Base-by-base conservation (phyloP, 2,113 vertebrate genomes). In the Mystacornis crossleyi region DNA sequence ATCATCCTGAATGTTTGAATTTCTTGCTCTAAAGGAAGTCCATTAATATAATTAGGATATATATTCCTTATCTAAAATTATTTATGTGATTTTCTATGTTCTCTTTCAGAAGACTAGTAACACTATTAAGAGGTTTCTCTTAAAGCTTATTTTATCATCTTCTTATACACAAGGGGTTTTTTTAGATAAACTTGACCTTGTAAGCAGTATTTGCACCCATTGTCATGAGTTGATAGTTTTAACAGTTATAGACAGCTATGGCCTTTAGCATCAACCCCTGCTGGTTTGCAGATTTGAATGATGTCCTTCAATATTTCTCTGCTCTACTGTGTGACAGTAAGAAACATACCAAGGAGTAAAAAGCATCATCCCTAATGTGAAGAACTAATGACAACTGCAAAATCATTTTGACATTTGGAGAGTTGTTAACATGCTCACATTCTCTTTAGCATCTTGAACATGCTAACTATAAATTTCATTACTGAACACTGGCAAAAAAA, bases 381-480 rank as follows among this genome's bases (percentile, higher is more conserved):
- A 70, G 51, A 62, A 58, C 72, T 42, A 86, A 64, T 61, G 71
- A 81, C 82, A 95, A 87, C 60, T 61, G 55, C 89, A 86, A 89
- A 96, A 95, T 72, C 36, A 83, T 90, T 90, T 88, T 94, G 95
- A 97, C 91, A 95, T 85, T 92, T 97, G 66, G 66, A 91, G 86
- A 83, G 62, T 29, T 91, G 87, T 78, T 95, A 94, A 81, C 72
- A 75, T 21, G 66, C 60, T 92, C 70, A 45, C 71, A 75, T 77
- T 91, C 83, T 90, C 67, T 90, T 84, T 70, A 92, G 62, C 80
- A 94, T 89, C 90, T 90, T 89, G 81, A 95, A 95, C 77, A 62
- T 25, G 77, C 83, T 97, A 93, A 95, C 95, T 95, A 93, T 51
- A 89, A 81, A 66, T 53, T 95, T 95, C 90, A 96, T 78, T 92